A percentile compares a stretch with the other conserved stretches of the same genome.
Conservation (phyloP, 2,113 vertebrate species). For the Uria lomvia region DNA sequence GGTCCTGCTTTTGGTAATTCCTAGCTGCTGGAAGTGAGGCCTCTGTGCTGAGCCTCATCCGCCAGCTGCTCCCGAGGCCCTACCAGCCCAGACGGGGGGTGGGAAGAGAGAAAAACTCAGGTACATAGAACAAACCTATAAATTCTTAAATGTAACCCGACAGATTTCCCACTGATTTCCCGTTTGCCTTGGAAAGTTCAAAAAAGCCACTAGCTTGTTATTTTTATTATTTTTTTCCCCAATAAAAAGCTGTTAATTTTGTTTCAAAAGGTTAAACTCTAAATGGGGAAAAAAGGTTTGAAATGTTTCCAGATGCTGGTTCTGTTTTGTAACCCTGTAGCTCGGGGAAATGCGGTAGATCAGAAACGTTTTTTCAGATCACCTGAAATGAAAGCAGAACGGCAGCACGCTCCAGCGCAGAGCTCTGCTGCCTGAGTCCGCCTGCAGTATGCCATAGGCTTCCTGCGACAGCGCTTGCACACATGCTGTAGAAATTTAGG, state of each 20-base stretch:
- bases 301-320: not conserved
- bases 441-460: not conserved
- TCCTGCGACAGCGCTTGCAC: not conserved
- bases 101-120: not conserved
- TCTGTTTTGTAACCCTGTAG: not conserved
- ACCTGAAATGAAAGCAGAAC: not conserved
- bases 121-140: not conserved
- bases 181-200: not conserved
- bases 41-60: rapidly evolving
- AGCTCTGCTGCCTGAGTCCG: not conserved
- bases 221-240: not conserved
- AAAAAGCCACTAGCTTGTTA: not conserved
- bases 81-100: not conserved
- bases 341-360: not conserved
- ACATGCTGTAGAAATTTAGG: rapidly evolving
- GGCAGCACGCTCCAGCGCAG: not conserved
- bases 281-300: not conserved
- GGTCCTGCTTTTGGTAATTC: not conserved
- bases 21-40: not conserved
- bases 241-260: not conserved
- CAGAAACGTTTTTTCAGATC: not conserved
- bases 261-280: not conserved
- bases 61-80: not conserved
- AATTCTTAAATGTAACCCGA: not conserved
- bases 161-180: not conserved